phyloP scores from a whole-genome alignment of 2,113 vertebrate species.

The Leucopternis melanops region DNA sequence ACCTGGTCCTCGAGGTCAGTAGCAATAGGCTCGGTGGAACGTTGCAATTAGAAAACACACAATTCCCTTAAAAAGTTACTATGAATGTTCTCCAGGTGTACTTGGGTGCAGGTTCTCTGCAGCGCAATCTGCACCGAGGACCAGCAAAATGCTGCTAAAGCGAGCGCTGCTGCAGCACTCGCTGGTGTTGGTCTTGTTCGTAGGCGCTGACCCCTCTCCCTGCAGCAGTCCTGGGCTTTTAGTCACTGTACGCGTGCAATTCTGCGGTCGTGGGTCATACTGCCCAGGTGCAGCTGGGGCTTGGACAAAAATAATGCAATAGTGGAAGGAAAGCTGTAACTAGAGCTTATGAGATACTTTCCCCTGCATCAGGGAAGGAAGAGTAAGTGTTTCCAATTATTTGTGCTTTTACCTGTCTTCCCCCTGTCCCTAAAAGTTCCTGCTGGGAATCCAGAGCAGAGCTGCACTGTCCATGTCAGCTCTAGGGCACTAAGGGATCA shows the following conservation, averaged over 20 bases:
- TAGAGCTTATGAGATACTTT: neutral
- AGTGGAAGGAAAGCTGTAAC: neutral
- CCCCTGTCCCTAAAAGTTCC: neutral
- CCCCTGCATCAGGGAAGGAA: neutral
- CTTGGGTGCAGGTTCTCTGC: neutral
- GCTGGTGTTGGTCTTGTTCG: neutral
- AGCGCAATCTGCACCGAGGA: rapidly evolving
- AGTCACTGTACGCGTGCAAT: rapidly evolving
- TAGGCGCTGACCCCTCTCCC: neutral
- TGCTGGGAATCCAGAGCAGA: neutral
- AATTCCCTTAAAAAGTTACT: neutral
- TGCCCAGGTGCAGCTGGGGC: too few relatives aligned
- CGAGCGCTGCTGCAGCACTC: neutral
- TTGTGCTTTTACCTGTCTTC: neutral
- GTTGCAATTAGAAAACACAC: neutral
- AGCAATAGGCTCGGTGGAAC: neutral
- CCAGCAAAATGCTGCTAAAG: neutral
- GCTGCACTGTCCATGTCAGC: neutral
- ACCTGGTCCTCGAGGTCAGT: neutral
- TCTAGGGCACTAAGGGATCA: neutral
- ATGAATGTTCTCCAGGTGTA: neutral
- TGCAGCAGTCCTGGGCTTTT: neutral
- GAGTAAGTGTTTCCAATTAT: neutral
- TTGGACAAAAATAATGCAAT: neutral
- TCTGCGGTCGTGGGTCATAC: rapidly evolving